phyloP scores from a whole-genome alignment of 30 jellyfish, hydroid and myxozoan species.

The Cassiopea andromeda region DNA sequence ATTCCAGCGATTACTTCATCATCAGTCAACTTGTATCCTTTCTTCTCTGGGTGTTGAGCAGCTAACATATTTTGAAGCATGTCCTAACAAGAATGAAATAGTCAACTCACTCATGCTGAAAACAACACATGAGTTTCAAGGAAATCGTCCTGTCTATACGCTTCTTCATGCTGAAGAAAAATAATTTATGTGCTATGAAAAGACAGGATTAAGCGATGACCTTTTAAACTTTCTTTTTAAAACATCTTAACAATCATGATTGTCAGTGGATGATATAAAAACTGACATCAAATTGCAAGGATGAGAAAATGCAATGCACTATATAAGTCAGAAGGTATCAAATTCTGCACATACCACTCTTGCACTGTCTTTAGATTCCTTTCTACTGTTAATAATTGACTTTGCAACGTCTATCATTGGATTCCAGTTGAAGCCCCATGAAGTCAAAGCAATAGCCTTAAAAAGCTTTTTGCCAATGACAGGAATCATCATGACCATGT shows the following conservation, averaged over 20 bases:
- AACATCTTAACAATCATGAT: no score
- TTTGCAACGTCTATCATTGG: constrained; percentile 37
- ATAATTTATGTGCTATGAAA: no score
- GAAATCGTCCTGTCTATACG: background rate
- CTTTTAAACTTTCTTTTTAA: no score
- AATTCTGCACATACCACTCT: constrained; percentile 20
- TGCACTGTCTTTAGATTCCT: background rate
- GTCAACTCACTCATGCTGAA: background rate
- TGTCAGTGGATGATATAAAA: no score
- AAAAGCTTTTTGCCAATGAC: constrained; percentile 36
- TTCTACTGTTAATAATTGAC: constrained; percentile 33
- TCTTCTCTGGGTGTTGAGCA: constrained; percentile 54
- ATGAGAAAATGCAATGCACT: background rate
- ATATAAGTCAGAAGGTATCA: background rate
- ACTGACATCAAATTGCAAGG: background rate
- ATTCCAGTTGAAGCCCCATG: constrained; percentile 31
- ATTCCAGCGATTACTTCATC: constrained; percentile 62
- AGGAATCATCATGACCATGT: constrained; percentile 36
- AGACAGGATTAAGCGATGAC: no score
- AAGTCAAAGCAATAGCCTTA: background rate
- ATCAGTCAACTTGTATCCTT: constrained; percentile 57
- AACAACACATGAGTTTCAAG: background rate
- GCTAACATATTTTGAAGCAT: constrained; percentile 40
- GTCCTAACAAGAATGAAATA: constrained; percentile 12
- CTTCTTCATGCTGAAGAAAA: background rate